Evolutionary conservation across 2,797 vertebrate species (phyloP).

Genomic region (Enoplosus armatus): DNA sequence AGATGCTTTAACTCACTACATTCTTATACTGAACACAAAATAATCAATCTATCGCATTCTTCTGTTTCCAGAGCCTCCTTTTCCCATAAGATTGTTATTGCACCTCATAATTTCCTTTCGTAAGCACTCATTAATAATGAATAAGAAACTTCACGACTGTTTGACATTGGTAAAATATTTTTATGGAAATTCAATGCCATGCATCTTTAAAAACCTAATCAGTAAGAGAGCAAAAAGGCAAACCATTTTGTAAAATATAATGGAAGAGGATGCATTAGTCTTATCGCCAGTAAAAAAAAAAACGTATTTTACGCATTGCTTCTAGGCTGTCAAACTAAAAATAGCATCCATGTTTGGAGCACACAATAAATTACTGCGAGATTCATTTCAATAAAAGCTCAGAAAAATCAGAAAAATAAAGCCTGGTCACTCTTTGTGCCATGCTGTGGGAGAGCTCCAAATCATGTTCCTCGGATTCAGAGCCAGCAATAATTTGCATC

Average conservation of each 20-base stretch:
- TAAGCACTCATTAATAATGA: conserved; percentile 18
- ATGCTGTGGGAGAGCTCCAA: conserved; percentile 39
- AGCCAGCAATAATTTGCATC: conserved; percentile 46
- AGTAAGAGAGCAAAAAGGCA: not conserved
- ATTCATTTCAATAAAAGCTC: conserved; percentile 62
- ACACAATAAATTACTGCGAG: conserved; percentile 28
- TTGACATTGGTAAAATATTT: not conserved
- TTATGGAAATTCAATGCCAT: not conserved
- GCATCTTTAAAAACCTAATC: conserved; percentile 6
- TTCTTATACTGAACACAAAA: not conserved
- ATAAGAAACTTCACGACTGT: not conserved
- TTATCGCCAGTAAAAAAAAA: not conserved
- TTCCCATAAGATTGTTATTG: not conserved
- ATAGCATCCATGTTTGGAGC: conserved; percentile 35
- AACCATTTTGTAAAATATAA: conserved; percentile 4
- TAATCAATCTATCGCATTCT: not conserved
- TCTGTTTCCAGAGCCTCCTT: not conserved
- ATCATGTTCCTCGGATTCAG: conserved; percentile 38
- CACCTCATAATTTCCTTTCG: not conserved
- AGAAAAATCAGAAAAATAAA: conserved; percentile 34
- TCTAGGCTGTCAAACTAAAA: conserved; percentile 31
- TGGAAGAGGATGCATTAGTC: not conserved
- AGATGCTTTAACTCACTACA: not conserved
- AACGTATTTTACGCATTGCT: not conserved
- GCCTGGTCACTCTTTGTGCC: conserved; percentile 27